phyloP scores from a whole-genome alignment of 2,888 invertebrate genomes.

The Chouioia cunea region DNA sequence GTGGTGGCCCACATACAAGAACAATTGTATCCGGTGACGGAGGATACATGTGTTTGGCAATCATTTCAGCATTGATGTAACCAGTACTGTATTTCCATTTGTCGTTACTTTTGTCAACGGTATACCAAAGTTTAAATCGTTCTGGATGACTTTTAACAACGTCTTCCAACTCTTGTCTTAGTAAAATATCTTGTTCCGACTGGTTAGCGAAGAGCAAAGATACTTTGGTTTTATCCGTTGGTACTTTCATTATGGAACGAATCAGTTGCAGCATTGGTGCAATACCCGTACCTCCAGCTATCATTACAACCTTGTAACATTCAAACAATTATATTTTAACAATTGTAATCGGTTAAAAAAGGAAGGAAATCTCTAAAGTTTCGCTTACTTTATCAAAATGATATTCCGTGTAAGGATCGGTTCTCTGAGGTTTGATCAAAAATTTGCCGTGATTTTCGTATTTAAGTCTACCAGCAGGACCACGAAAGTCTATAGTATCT shows the following conservation, averaged over 20 bases:
- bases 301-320: too few species aligned
- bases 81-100: conserved; percentile 92
- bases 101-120: conserved; percentile 84
- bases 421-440: conserved; percentile 84
- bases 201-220: too few species aligned
- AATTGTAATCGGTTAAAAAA: conserved; percentile 63
- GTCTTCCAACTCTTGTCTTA: too few species aligned
- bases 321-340: not conserved
- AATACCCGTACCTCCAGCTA: too few species aligned
- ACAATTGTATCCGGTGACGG: conserved; percentile 85
- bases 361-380: conserved; percentile 88
- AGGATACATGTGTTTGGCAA: conserved; percentile 85
- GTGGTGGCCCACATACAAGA: conserved; percentile 97
- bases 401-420: conserved; percentile 84
- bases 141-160: conserved; percentile 71
- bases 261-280: too few species aligned
- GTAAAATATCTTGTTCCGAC: too few species aligned
- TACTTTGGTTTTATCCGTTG: too few species aligned
- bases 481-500: conserved; percentile 92
- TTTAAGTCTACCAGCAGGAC: conserved; percentile 91
- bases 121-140: conserved; percentile 91
- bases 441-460: conserved; percentile 87
- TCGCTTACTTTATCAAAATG: conserved; percentile 94
- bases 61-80: conserved; percentile 91
- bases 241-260: too few species aligned